Evolutionary conservation across 2,113 vertebrate genomes (phyloP), one percentile per base, ranked within the genome.

Genomic region (Ellobius talpinus): DNA sequence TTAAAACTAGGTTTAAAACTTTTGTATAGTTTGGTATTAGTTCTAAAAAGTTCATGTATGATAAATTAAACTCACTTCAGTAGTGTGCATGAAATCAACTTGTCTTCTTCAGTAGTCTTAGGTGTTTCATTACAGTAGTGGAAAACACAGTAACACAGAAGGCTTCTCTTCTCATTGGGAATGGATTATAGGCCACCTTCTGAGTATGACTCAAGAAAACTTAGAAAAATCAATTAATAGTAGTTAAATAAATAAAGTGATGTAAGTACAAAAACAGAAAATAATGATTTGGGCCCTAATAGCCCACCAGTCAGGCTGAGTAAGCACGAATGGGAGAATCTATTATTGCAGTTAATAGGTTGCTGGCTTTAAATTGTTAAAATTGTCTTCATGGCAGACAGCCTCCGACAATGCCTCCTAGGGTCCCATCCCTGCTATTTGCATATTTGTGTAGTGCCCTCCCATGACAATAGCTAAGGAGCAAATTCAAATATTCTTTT

Each of bases 241-340:
- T 87, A 76, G 82, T 61, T 94, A 95, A 68, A 74, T 90, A 87
- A 91, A n/a, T 65, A 74, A 23, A 92, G 31, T 89, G 42, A 70
- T 81, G 3, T 87, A 10, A 89, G 23, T 89, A 79, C n/a, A 89
- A 79, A 77, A 1, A 76, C n/a, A 78, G 0, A 36, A 89, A 95
- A 26, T 17, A 68, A 63, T 1, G 65, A n/a, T 24, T 70, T 85
- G 24, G n/a, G 31, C 73, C 66, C 73, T 77, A n/a, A 74, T 78
- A 39, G 47, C 52, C 16, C 11, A 76, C 76, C 31, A 47, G 50
- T 63, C 65, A 93, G 42, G 86, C 70, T 65, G 81, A 89, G 33
- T 68, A 92, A 78, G 68, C 74, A 14, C 76, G 45, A 87, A 92
- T 5, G 79, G 42, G 73, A 45, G 68, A 61, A 42, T 79, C 61